Evolutionary conservation across 2,113 vertebrate species (phyloP).

Genomic region (Rhombomys opimus): DNA sequence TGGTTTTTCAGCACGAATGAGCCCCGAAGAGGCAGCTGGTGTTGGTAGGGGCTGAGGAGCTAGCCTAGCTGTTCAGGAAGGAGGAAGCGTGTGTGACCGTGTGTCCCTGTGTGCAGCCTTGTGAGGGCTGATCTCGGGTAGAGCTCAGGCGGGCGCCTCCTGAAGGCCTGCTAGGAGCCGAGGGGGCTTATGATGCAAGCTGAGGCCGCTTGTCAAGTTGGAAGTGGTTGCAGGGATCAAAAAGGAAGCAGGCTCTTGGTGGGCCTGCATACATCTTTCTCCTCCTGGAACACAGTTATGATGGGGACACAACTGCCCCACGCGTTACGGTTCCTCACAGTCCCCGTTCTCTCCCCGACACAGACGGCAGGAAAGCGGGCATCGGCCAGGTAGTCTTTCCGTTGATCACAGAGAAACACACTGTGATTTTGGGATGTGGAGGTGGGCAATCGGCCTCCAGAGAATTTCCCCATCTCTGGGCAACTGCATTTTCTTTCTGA

Average conservation of each 20-base stretch:
- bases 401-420: not conserved
- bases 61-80: constrained; percentile 46
- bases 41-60: constrained; percentile 42
- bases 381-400: too few relatives aligned
- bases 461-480: not conserved
- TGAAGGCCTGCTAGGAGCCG: not conserved
- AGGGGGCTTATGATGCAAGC: not conserved
- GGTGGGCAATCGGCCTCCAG: not conserved
- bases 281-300: not conserved
- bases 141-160: not conserved
- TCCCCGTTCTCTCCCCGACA: not conserved
- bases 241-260: not conserved
- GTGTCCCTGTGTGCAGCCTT: constrained; percentile 11
- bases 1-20: constrained; percentile 14
- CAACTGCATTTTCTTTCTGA: not conserved
- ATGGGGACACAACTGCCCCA: not conserved
- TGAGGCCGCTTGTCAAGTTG: not conserved
- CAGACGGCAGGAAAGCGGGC: not conserved
- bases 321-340: not conserved
- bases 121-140: constrained; percentile 22
- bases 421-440: not conserved
- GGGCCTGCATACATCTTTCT: not conserved
- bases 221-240: too few relatives aligned
- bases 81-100: constrained; percentile 48
- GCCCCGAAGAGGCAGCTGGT: constrained; percentile 66